Base-by-base conservation (phyloP, 2,113 vertebrate species). In the Pachyramphus minor region DNA sequence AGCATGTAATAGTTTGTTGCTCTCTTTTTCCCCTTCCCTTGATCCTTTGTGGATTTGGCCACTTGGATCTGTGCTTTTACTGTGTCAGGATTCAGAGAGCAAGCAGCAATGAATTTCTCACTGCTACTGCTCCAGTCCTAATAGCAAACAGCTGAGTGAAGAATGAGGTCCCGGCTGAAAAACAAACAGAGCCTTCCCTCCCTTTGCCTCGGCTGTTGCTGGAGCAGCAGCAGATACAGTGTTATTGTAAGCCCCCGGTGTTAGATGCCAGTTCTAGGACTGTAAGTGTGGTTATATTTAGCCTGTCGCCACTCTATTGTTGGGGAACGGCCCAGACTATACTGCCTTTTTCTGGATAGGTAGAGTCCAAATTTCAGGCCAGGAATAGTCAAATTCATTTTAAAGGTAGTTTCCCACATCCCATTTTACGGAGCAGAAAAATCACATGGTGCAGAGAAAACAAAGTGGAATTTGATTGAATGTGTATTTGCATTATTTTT, bases 51-150 rank as follows among this genome's bases (percentile, higher is more conserved):
- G 85, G 83, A 91, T 87, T 84, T 93, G 91, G 90, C 89, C 82
- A 45, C 93, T n/a, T 80, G 52, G 81, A 60, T 49, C 50, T 18
- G 35, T 91, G 52, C 84, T 93, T 80, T 92, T 75, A 81, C 77
- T 39, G n/a, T 59, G 95, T 97, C 80, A 83, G 58, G 53, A 95
- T 69, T 93, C 85, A 30, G 93, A 95, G 82, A 85, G 92, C 87
- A 93, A 96, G 96, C 96, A 58, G 71, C 64, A 74, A 92, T 86
- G 74, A 55, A 68, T 91, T 96, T 94, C 95, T 97, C 55, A 59
- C 95, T 95, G 97, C 97, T 98, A 97, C 97, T 94, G 96, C 96
- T 94, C 91, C 95, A 96, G 71, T 90, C 28, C 71, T 97, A 96
- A 97, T 95, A 82, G 85, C 97, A 97, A 97, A 96, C 97, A 97